Evolutionary conservation across 2,113 vertebrate species (phyloP).

Genomic region (Platysternon megacephalum): DNA sequence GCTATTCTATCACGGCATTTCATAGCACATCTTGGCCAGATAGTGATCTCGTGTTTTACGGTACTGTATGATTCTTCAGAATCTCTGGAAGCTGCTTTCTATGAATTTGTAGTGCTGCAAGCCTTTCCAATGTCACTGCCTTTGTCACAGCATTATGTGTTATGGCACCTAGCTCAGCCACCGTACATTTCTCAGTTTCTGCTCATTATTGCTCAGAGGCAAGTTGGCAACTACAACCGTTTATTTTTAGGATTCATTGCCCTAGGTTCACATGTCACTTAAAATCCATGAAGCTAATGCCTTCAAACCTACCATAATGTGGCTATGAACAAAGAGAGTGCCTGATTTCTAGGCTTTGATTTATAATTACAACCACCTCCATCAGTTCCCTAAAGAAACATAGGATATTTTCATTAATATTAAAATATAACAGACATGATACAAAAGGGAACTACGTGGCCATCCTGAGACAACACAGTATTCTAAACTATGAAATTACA

Average conservation of each 20-base stretch:
- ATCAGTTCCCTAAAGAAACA: not conserved
- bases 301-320: not conserved
- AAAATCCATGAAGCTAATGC: not conserved
- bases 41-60: not conserved
- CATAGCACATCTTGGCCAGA: not conserved
- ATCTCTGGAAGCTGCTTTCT: slow-evolving; percentile 5
- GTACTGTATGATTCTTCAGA: not conserved
- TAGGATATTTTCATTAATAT: not conserved
- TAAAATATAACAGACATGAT: not conserved
- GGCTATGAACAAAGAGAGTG: not conserved
- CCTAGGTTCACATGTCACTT: not conserved
- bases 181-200: not conserved
- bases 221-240: slow-evolving; percentile 13
- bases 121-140: not conserved
- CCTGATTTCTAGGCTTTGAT: not conserved
- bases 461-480: not conserved
- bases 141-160: slow-evolving; percentile 20
- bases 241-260: slow-evolving; percentile 7
- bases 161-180: not conserved
- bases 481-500: not conserved
- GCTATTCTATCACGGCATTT: not conserved
- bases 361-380: not conserved
- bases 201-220: not conserved
- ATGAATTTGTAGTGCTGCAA: slow-evolving; percentile 12
- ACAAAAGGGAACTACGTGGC: not conserved